phyloP scores from a whole-genome alignment of 2,113 vertebrate species.

The Hepsetus odoe region DNA sequence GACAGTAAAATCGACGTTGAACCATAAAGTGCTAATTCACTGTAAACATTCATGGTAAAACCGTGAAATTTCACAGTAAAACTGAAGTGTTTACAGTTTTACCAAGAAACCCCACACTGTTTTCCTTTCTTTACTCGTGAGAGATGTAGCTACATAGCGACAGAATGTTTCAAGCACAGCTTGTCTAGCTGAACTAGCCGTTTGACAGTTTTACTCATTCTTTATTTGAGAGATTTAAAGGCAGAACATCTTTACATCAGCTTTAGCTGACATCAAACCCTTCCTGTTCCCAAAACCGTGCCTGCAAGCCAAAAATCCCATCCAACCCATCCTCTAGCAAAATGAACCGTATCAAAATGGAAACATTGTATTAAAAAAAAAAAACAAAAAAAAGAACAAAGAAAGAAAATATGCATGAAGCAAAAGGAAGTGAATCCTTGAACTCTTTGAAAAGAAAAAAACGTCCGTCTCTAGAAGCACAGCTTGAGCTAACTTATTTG shows the following conservation, averaged over 20 bases:
- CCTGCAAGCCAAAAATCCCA: neutral
- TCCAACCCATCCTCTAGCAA: neutral
- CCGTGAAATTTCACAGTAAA: too few relatives aligned
- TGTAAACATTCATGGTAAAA: too few relatives aligned
- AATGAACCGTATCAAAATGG: slow-evolving; percentile 23
- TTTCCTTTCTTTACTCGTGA: too few relatives aligned
- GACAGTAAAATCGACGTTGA: too few relatives aligned
- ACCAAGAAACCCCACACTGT: too few relatives aligned
- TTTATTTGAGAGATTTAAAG: neutral
- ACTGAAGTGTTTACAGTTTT: too few relatives aligned
- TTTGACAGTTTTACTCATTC: neutral
- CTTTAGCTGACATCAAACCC: neutral
- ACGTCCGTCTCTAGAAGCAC: too few relatives aligned
- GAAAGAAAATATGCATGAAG: neutral
- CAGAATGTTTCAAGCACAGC: too few relatives aligned
- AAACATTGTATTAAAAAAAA: slow-evolving; percentile 46
- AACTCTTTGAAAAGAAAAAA: neutral
- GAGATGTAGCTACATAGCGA: too few relatives aligned
- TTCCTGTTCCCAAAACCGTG: neutral
- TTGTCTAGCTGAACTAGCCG: neutral
- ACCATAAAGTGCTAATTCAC: too few relatives aligned
- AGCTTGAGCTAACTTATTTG: neutral
- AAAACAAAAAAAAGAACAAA: slow-evolving; percentile 54
- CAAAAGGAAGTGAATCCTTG: neutral
- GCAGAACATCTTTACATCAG: neutral